These are phyloP conservation scores for Fistularia commersonii DNA, from an alignment of 2,797 vertebrate genomes.

Conservation along the genomic window DNA sequence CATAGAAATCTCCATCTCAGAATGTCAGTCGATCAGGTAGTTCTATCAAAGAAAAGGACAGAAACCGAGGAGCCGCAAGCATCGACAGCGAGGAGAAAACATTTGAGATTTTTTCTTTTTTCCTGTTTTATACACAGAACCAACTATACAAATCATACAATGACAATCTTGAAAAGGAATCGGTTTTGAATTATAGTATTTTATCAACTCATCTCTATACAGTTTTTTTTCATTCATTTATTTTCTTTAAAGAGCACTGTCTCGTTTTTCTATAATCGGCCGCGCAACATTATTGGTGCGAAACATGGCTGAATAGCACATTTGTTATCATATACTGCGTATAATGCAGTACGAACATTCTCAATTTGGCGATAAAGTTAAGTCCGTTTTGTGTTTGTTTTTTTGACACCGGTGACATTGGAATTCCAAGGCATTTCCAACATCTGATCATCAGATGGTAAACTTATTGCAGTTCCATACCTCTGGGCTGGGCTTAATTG, in stretches of 20 bases:
- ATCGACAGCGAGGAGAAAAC: too few species aligned
- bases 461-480: slow-evolving; percentile 63
- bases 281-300: slow-evolving; percentile 41
- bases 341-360: too few species aligned
- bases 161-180: slow-evolving; percentile 64
- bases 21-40: slow-evolving; percentile 46
- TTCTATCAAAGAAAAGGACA: slow-evolving; percentile 40
- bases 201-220: slow-evolving; percentile 62
- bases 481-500: slow-evolving; percentile 29
- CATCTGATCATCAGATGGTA: slow-evolving; percentile 24
- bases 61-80: too few species aligned
- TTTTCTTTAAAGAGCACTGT: slow-evolving; percentile 6
- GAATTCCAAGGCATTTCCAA: slow-evolving; percentile 4
- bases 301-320: slow-evolving; percentile 27
- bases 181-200: slow-evolving; percentile 50
- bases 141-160: slow-evolving; percentile 73
- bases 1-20: slow-evolving; percentile 49
- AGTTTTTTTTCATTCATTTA: slow-evolving; percentile 51
- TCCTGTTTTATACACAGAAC: slow-evolving; percentile 59
- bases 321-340: slow-evolving; percentile 51
- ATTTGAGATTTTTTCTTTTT: slow-evolving; percentile 54
- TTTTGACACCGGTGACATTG: neutral
- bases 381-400: too few species aligned
- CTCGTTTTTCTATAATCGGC: slow-evolving; percentile 8
- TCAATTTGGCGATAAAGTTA: too few species aligned